These are phyloP conservation scores for Mionectes olivaceus DNA, from an alignment of 2,797 vertebrate genomes.

Conservation along the genomic window DNA sequence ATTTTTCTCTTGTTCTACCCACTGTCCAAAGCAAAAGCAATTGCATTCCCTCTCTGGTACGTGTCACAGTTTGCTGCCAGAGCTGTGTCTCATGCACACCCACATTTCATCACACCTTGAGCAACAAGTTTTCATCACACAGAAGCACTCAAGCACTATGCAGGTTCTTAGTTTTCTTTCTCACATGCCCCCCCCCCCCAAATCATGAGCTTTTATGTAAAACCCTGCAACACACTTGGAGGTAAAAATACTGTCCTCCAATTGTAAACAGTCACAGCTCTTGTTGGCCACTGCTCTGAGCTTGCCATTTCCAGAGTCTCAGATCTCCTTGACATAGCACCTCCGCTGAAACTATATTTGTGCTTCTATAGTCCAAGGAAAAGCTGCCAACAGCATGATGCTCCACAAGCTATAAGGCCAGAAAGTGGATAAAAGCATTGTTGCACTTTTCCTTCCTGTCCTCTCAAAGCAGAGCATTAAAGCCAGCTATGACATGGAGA, in stretches of 20 bases:
- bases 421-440: neutral
- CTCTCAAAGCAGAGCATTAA: neutral
- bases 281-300: neutral
- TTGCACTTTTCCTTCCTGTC: neutral
- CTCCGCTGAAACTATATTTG: neutral
- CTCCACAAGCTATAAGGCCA: neutral
- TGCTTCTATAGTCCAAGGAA: neutral
- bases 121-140: neutral
- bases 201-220: neutral
- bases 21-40: neutral
- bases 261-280: neutral
- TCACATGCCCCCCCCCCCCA: neutral
- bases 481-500: neutral
- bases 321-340: neutral
- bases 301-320: neutral
- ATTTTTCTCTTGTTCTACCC: neutral
- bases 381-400: neutral
- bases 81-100: fast-evolving
- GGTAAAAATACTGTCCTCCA: neutral
- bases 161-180: neutral
- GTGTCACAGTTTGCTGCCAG: fast-evolving
- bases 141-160: neutral
- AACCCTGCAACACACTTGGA: neutral
- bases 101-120: neutral
- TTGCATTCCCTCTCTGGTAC: fast-evolving